Conservation (phyloP, 2,888 invertebrate genomes). For the Dascillus cervinus region DNA sequence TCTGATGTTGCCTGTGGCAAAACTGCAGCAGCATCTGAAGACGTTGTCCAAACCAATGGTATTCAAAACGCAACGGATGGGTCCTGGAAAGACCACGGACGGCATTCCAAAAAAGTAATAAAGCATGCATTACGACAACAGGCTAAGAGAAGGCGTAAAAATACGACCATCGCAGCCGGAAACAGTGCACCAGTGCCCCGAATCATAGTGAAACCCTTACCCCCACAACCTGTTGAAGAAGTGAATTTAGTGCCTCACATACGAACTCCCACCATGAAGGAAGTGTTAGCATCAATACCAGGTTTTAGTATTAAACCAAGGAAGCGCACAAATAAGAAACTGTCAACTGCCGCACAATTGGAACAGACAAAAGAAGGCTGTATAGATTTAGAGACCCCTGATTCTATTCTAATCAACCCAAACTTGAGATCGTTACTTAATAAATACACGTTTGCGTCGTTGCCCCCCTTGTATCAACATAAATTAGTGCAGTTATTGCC, state of each 20-base stretch:
- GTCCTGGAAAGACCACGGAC: constrained; percentile 24
- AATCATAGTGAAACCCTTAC: constrained; percentile 75
- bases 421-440: constrained; percentile 84
- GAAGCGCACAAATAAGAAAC: constrained; percentile 72
- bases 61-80: constrained; percentile 14
- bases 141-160: constrained; percentile 73
- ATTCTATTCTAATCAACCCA: constrained; percentile 88
- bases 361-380: constrained; percentile 90
- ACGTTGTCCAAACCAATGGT: constrained; percentile 12
- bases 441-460: constrained; percentile 82
- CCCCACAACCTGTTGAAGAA: constrained; percentile 53
- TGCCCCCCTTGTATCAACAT: constrained; percentile 86
- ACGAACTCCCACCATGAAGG: constrained; percentile 64
- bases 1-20: constrained; percentile 21
- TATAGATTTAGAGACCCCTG: constrained; percentile 92
- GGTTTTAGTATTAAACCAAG: constrained; percentile 79
- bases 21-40: constrained; percentile 15
- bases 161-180: constrained; percentile 60
- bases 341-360: constrained; percentile 86
- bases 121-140: constrained; percentile 71
- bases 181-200: constrained; percentile 59
- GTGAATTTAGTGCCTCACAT: constrained; percentile 38
- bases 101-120: constrained; percentile 51
- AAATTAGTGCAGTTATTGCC: constrained; percentile 88
- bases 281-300: constrained; percentile 80